A percentile compares a stretch with the other conserved stretches of the same genome.
Evolutionary conservation across 2,888 invertebrate species (phyloP).

Genomic region (Axea sp.): DNA sequence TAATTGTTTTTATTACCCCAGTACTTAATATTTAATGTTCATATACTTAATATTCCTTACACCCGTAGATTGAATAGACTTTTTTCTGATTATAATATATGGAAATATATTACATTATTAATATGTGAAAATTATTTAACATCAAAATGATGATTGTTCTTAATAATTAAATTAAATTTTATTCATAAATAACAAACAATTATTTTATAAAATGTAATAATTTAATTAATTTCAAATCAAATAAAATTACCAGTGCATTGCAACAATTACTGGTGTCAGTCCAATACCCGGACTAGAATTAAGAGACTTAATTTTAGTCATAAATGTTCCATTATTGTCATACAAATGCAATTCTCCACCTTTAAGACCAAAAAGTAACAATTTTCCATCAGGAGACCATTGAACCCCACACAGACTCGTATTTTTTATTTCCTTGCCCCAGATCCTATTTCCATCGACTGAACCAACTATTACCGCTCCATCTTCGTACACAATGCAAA

Average conservation of each 20-base stretch:
- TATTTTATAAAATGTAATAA: no score
- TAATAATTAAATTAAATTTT: no score
- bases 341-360: slow-evolving; percentile 97
- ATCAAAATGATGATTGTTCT: no score
- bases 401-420: slow-evolving; percentile 91
- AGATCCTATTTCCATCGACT: slow-evolving; percentile 98
- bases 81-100: no score
- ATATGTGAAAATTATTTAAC: no score
- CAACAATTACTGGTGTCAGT: slow-evolving; percentile 81
- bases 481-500: slow-evolving; percentile 99
- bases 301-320: slow-evolving; percentile 87
- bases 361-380: slow-evolving; percentile 92
- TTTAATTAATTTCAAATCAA: no score
- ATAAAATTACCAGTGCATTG: slow-evolving; percentile 83
- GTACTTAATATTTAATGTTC: no score
- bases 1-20: no score
- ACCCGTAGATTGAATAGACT: no score
- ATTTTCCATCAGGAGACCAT: slow-evolving; percentile 97
- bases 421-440: slow-evolving; percentile 98
- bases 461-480: slow-evolving; percentile 97
- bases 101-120: no score
- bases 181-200: no score
- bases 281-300: slow-evolving; percentile 71
- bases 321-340: slow-evolving; percentile 90
- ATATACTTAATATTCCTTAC: no score